These are phyloP conservation scores for Xerus inauris DNA, from an alignment of 2,113 vertebrate genomes.

Conservation along the genomic window DNA sequence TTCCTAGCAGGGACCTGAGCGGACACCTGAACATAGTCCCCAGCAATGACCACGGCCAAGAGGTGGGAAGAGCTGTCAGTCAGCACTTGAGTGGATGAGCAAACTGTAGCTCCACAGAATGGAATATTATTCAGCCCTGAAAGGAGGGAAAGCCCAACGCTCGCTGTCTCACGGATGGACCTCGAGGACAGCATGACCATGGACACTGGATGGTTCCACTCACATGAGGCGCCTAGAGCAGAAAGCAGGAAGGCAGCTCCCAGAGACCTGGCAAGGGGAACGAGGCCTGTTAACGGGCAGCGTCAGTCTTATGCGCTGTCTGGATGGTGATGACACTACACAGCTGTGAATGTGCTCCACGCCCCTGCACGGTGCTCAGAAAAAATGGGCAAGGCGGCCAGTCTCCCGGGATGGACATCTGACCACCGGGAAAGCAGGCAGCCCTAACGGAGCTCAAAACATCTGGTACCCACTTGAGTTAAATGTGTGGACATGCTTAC, in stretches of 20 bases:
- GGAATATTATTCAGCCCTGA: fast-evolving
- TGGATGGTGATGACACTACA: fast-evolving
- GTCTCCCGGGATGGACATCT: fast-evolving
- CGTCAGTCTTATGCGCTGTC: too few species aligned
- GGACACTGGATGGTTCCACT: fast-evolving
- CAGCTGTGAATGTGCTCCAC: fast-evolving
- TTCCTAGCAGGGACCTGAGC: fast-evolving
- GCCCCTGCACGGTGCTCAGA: fast-evolving
- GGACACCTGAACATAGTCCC: fast-evolving
- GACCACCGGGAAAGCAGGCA: background rate
- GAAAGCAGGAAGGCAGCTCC: fast-evolving
- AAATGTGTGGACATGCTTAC: fast-evolving
- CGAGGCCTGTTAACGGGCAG: fast-evolving
- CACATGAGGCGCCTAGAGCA: fast-evolving
- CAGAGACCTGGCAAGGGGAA: fast-evolving
- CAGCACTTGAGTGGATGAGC: fast-evolving
- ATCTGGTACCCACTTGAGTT: fast-evolving
- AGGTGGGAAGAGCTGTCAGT: fast-evolving
- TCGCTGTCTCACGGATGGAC: fast-evolving
- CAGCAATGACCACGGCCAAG: background rate
- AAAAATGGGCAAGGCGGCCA: fast-evolving
- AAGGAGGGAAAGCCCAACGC: fast-evolving
- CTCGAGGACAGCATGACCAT: fast-evolving
- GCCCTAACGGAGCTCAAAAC: fast-evolving
- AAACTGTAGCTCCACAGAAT: fast-evolving